Conservation (phyloP, 2,113 vertebrate species). For the Rhegmatorhina hoffmannsi region DNA sequence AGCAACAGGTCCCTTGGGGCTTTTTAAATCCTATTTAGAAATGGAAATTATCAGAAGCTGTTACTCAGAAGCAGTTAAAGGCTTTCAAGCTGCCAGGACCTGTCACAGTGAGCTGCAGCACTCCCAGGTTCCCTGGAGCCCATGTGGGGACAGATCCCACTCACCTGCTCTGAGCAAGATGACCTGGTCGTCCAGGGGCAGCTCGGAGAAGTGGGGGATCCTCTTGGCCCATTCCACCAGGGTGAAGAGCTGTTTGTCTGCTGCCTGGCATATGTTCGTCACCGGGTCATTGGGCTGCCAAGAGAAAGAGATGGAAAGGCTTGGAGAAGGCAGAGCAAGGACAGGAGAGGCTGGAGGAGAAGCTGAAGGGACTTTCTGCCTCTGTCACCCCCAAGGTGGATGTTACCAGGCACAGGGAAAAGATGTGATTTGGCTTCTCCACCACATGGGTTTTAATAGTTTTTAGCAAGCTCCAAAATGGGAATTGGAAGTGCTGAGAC, state of each 20-base stretch:
- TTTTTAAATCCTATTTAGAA: neutral
- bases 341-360: neutral
- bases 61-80: neutral
- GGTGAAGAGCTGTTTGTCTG: slow-evolving; percentile 98
- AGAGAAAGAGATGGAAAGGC: neutral
- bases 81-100: neutral
- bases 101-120: accelerated
- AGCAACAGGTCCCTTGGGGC: neutral
- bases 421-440: neutral
- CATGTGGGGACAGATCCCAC: neutral
- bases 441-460: neutral
- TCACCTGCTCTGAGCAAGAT: slow-evolving; percentile 94
- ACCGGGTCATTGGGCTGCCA: slow-evolving; percentile 93
- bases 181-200: slow-evolving; percentile 97
- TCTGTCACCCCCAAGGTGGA: neutral
- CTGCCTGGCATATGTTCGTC: slow-evolving; percentile 97
- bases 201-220: slow-evolving; percentile 94
- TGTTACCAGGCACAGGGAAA: neutral
- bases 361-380: neutral
- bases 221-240: slow-evolving; percentile 99
- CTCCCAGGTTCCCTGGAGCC: accelerated
- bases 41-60: neutral
- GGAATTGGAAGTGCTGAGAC: neutral
- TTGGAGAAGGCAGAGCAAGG: neutral
- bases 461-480: neutral